Evolutionary conservation across 2,797 vertebrate species (phyloP).

Genomic region (Rhinogobio ventralis): DNA sequence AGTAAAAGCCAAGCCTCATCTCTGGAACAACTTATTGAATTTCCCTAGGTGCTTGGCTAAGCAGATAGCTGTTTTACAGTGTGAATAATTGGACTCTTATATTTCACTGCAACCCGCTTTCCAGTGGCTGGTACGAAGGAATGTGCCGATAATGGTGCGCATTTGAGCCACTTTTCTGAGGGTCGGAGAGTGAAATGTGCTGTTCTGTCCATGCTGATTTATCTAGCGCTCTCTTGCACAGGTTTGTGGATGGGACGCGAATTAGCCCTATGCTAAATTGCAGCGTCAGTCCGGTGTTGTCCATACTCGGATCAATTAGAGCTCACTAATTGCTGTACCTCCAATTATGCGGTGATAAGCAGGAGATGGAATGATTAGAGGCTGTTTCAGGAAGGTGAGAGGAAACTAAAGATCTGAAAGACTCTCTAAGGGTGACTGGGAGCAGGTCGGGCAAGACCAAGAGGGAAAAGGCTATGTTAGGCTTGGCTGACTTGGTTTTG

Average conservation of each 20-base stretch:
- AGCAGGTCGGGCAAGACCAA: conserved; percentile 2
- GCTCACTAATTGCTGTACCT: conserved; percentile 65
- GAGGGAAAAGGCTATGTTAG: background rate
- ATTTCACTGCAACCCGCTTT: conserved; percentile 56
- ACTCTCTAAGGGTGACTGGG: background rate
- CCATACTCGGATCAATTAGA: conserved; percentile 65
- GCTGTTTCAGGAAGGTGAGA: conserved; percentile 25
- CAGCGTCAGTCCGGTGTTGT: conserved; percentile 59
- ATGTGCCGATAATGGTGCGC: conserved; percentile 41
- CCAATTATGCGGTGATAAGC: conserved; percentile 63
- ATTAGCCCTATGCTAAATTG: conserved; percentile 61
- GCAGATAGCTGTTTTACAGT: conserved; percentile 62
- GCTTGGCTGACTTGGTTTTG: background rate
- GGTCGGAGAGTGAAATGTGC: conserved; percentile 50
- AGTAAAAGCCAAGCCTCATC: conserved; percentile 56
- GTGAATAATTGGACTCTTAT: conserved; percentile 60
- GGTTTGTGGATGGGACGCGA: conserved; percentile 44
- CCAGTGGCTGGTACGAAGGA: conserved; percentile 34
- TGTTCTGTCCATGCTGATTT: conserved; percentile 56
- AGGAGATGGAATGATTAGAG: conserved; percentile 55
- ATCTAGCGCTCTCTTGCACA: conserved; percentile 50
- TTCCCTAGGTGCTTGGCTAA: conserved; percentile 61
- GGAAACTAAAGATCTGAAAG: conserved; percentile 25
- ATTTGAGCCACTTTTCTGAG: conserved; percentile 48
- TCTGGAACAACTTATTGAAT: conserved; percentile 59